phyloP scores from a whole-genome alignment of 2,888 invertebrate genomes.

The Leucania comma region DNA sequence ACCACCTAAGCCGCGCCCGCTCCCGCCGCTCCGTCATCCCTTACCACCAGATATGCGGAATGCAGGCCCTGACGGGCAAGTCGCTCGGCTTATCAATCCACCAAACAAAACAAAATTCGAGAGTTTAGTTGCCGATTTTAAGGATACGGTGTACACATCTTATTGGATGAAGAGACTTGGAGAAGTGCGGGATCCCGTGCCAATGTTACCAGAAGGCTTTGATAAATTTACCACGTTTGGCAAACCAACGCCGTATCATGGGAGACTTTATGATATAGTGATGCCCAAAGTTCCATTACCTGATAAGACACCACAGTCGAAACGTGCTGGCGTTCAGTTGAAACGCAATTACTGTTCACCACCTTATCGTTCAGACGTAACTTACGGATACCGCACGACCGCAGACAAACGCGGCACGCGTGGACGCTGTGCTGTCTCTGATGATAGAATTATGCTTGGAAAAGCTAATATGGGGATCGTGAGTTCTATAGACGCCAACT shows the following conservation, averaged over 20 bases:
- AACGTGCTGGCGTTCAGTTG: slow-evolving; percentile 74
- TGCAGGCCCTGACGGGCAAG: slow-evolving; percentile 74
- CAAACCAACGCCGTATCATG: slow-evolving; percentile 73
- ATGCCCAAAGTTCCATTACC: slow-evolving; percentile 80
- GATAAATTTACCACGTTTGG: slow-evolving; percentile 81
- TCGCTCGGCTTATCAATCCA: slow-evolving; percentile 77
- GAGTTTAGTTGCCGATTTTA: slow-evolving; percentile 79
- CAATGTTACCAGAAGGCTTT: slow-evolving; percentile 84
- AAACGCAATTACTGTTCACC: slow-evolving; percentile 81
- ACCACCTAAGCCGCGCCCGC: slow-evolving; percentile 71
- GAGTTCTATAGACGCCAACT: slow-evolving; percentile 84
- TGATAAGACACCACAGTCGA: slow-evolving; percentile 76
- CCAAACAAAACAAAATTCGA: slow-evolving; percentile 81
- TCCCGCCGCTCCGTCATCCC: slow-evolving; percentile 78
- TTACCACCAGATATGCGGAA: slow-evolving; percentile 75
- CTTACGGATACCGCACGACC: slow-evolving; percentile 84
- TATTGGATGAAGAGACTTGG: slow-evolving; percentile 83
- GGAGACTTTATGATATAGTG: slow-evolving; percentile 80
- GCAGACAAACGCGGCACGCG: slow-evolving; percentile 87
- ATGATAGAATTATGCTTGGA: slow-evolving; percentile 80
- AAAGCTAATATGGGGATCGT: slow-evolving; percentile 75
- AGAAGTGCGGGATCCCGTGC: slow-evolving; percentile 74
- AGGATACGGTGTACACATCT: slow-evolving; percentile 79
- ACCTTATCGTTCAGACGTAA: slow-evolving; percentile 81
- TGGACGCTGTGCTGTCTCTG: slow-evolving; percentile 84